phyloP scores from a whole-genome alignment of 2,888 invertebrate species.

The Conops quadrifasciatus region DNA sequence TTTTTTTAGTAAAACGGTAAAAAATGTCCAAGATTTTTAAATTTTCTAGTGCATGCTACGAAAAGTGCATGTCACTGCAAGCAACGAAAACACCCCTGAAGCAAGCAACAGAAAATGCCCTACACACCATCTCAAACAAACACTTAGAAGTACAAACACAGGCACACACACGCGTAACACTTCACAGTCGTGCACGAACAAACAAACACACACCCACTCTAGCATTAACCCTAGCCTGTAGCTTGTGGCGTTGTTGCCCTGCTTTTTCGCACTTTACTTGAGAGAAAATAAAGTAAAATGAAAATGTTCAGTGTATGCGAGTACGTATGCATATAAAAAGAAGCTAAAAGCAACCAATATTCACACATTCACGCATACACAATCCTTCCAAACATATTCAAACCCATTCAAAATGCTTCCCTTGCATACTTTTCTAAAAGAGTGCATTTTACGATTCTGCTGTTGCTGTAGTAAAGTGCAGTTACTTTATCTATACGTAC shows the following conservation, averaged over 20 bases:
- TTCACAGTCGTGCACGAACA: background rate
- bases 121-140: too few relatives aligned
- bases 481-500: slow-evolving; percentile 7
- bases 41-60: too few relatives aligned
- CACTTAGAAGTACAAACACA: background rate
- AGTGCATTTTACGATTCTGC: slow-evolving; percentile 6
- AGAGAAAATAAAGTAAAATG: background rate
- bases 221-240: background rate
- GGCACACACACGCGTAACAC: background rate
- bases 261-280: background rate
- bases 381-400: background rate
- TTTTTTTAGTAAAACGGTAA: too few relatives aligned
- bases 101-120: too few relatives aligned
- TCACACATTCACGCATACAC: background rate
- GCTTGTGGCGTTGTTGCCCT: background rate
- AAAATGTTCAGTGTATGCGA: slow-evolving; percentile 3
- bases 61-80: too few relatives aligned
- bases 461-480: slow-evolving; percentile 23
- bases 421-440: slow-evolving; percentile 10
- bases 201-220: background rate
- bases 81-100: too few relatives aligned
- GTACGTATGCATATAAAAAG: background rate
- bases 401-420: slow-evolving; percentile 8
- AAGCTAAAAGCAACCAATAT: slow-evolving; percentile 1
- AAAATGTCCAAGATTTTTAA: too few relatives aligned